Base-by-base conservation (phyloP, 1,140 invertebrate genomes). In the Cyrtorhinus lividipennis region DNA sequence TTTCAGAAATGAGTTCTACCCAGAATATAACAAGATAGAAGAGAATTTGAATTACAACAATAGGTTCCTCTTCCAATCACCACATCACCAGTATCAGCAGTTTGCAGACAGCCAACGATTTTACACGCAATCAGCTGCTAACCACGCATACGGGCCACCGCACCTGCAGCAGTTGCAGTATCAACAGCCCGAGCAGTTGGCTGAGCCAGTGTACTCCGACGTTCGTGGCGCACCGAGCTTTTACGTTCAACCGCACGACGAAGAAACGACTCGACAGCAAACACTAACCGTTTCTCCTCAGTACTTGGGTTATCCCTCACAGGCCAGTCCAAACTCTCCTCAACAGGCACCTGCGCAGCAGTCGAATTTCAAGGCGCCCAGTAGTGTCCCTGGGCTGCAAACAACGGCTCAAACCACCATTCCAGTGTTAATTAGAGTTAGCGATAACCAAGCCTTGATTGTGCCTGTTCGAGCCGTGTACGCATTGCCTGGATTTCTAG, bases 401-500 rank as follows among this genome's bases (percentile, higher is more conserved):
- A 30, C 56, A 10, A 63, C 62, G 10, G 27, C 56, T 15, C 56
- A 57, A 20, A 59, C 64, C 12, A 53, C 57, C 26, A 46, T 61
- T 24, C 59, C 64, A 13, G 27, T 62, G 2, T 38, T 62, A 25
- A 44, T 62, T 1, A 45, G 30, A 48, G 30, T 60, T 1, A 61
- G 56, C 10, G 24, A 64, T 22, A 48, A 60, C n/a, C 61, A 63
- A 25, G 25, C 61, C 18, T 59, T 64, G 1, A 38, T 67, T 26
- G 60, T 67, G 1, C 67, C 67, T 24, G 48, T 67, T 2, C 44
- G 62, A 24, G 45, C 62, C 24, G 60, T 64, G 56, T 68, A 67
- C 24, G 60, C 59, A 15, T 67, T 71, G 13, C 71, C 70, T 0
- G 64, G 66, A 0, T 67, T 69, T 30, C 60, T 72, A 1, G 71